Percentiles rank a stretch among this genome's conserved stretches.
phyloP scores from a whole-genome alignment of 2,888 invertebrate genomes.

The Seira ritae region DNA sequence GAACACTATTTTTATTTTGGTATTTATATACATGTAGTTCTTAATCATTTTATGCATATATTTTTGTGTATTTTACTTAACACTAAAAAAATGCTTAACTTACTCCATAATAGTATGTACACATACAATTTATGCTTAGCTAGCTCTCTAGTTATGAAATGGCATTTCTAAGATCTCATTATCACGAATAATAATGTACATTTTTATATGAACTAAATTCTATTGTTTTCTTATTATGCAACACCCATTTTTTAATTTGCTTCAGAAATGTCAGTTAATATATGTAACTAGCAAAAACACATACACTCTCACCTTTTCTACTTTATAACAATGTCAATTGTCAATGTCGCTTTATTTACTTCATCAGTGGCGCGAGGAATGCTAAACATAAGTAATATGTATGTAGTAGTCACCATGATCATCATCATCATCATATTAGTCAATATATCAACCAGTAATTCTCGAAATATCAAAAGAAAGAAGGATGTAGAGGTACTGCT shows the following conservation, averaged over 20 bases:
- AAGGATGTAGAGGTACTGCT: no score
- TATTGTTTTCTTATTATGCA: not conserved
- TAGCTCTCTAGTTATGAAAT: not conserved
- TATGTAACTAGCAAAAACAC: not conserved
- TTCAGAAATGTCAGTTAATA: not conserved
- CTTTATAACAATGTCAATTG: not conserved
- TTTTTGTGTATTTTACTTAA: not conserved
- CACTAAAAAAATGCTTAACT: not conserved
- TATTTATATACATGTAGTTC: conserved; percentile 6
- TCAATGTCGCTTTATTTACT: not conserved
- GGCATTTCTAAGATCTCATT: not conserved
- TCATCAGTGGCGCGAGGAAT: not conserved
- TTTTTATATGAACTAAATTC: not conserved
- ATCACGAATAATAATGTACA: not conserved
- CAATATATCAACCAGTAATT: no score
- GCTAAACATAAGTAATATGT: not conserved
- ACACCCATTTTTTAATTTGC: not conserved
- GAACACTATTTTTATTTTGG: conserved; percentile 56
- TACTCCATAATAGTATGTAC: not conserved
- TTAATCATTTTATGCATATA: not conserved
- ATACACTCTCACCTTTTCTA: not conserved
- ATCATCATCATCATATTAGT: no score
- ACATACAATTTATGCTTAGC: not conserved
- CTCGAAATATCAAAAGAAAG: not conserved
- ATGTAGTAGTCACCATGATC: no score